These are phyloP conservation scores for Cremastinae sp. DNA, from an alignment of 2,888 invertebrate species.

Conservation along the genomic window DNA sequence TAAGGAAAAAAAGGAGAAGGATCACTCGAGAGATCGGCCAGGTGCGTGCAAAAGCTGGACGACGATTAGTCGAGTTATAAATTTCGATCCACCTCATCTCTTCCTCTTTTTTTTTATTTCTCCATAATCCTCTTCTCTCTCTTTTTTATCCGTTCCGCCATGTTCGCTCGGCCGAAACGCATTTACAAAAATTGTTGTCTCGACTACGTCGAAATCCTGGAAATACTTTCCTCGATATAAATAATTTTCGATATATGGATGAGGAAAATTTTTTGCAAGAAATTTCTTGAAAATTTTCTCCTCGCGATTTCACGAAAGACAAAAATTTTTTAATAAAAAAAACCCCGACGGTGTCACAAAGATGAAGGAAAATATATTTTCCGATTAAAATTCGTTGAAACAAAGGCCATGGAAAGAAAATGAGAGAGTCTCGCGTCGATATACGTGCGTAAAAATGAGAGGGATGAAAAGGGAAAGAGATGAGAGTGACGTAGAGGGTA, in stretches of 20 bases:
- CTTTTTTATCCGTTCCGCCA: too few relatives aligned
- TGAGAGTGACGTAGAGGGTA: slow-evolving; percentile 57
- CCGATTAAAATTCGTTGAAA: not conserved
- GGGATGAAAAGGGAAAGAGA: not conserved
- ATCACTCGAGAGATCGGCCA: slow-evolving; percentile 66
- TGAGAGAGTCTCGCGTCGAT: slow-evolving; percentile 9
- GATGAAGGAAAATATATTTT: not conserved
- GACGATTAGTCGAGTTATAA: slow-evolving; percentile 76
- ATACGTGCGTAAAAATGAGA: slow-evolving; percentile 21
- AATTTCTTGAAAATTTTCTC: too few relatives aligned
- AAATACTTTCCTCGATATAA: too few relatives aligned
- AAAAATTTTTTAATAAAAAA: too few relatives aligned
- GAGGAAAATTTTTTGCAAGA: too few relatives aligned
- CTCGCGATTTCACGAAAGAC: too few relatives aligned
- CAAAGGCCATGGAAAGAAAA: not conserved
- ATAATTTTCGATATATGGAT: too few relatives aligned
- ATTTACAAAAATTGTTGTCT: too few relatives aligned
- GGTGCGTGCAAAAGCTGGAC: slow-evolving; percentile 73
- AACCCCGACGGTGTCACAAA: too few relatives aligned
- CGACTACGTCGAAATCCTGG: too few relatives aligned
- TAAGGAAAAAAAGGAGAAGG: slow-evolving; percentile 18
- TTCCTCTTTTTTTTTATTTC: slow-evolving; percentile 21
- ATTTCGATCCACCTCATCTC: slow-evolving; percentile 72
- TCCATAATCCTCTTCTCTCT: slow-evolving; percentile 4
- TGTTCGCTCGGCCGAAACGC: too few relatives aligned